These are phyloP conservation scores for Adelges cooleyi DNA, from an alignment of 1,140 invertebrate species.

Conservation along the genomic window DNA sequence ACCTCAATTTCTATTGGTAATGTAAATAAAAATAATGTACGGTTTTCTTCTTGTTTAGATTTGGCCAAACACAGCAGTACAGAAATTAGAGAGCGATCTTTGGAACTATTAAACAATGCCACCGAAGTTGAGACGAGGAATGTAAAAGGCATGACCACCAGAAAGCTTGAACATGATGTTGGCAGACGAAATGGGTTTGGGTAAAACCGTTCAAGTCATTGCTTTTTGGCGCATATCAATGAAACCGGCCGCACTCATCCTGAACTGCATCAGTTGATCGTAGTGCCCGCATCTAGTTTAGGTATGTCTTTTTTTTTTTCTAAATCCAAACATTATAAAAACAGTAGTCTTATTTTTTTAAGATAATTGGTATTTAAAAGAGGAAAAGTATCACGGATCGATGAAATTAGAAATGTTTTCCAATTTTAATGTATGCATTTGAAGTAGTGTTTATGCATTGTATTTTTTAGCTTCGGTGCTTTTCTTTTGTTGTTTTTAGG, in stretches of 20 bases:
- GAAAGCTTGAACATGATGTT: slow-evolving; percentile 75
- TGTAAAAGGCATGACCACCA: slow-evolving; percentile 57
- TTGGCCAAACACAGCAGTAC: slow-evolving; percentile 56
- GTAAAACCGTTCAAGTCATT: slow-evolving; percentile 84
- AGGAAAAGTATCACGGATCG: slow-evolving; percentile 77
- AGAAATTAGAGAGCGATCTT: slow-evolving; percentile 56
- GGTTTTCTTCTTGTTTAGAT: too few relatives aligned
- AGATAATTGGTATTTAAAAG: slow-evolving; percentile 81
- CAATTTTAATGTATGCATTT: slow-evolving; percentile 59
- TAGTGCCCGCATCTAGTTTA: slow-evolving; percentile 84
- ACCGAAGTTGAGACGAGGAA: slow-evolving; percentile 50
- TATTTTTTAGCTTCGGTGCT: too few relatives aligned
- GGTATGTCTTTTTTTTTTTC: slow-evolving; percentile 44
- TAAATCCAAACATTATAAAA: not conserved
- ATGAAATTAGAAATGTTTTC: slow-evolving; percentile 80
- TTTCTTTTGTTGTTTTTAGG: slow-evolving; percentile 47
- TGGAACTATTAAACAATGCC: slow-evolving; percentile 62
- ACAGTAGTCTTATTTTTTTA: slow-evolving; percentile 34
- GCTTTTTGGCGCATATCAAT: slow-evolving; percentile 80
- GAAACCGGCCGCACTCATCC: slow-evolving; percentile 45
- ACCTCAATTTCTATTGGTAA: too few relatives aligned
- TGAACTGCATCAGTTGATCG: slow-evolving; percentile 68
- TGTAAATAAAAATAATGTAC: too few relatives aligned
- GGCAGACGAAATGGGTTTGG: slow-evolving; percentile 82
- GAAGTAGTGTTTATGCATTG: not conserved